A percentile compares a stretch with the other conserved stretches of the same genome.
These are phyloP conservation scores for Labeo calbasu DNA, from an alignment of 2,797 vertebrate species.

Conservation along the genomic window DNA sequence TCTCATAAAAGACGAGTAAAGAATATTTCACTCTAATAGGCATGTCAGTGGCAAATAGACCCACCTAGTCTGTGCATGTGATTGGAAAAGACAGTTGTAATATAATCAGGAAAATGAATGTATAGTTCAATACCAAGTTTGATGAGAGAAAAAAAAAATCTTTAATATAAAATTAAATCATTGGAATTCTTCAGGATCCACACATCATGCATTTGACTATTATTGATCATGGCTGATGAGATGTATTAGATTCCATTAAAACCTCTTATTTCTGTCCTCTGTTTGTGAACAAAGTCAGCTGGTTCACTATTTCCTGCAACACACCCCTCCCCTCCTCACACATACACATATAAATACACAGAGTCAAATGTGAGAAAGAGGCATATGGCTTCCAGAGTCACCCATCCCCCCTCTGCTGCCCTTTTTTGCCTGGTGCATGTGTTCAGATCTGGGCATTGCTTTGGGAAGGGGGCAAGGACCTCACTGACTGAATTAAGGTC, in stretches of 20 bases:
- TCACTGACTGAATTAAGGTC: constrained; percentile 56
- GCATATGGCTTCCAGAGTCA: constrained; percentile 61
- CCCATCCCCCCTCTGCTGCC: constrained; percentile 48
- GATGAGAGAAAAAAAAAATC: constrained; percentile 34
- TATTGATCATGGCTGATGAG: constrained; percentile 48
- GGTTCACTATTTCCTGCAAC: constrained; percentile 41
- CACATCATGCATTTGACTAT: constrained; percentile 5
- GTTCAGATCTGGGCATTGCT: constrained; percentile 44
- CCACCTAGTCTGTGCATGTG: constrained; percentile 8
- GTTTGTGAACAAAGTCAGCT: constrained; percentile 55
- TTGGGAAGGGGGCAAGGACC: constrained; percentile 51
- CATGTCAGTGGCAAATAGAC: neutral
- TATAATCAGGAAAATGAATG: constrained; percentile 34
- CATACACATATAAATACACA: constrained; percentile 55
- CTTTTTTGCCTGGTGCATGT: constrained; percentile 46
- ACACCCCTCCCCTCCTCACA: constrained; percentile 38
- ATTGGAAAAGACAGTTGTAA: constrained; percentile 8
- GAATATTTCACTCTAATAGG: constrained; percentile 34
- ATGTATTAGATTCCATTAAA: constrained; percentile 42
- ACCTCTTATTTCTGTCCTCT: constrained; percentile 34
- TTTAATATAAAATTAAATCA: constrained; percentile 37
- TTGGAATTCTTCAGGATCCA: constrained; percentile 17
- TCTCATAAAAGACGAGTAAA: constrained; percentile 26
- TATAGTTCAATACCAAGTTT: constrained; percentile 44
- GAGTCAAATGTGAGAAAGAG: constrained; percentile 59